Evolutionary conservation across 2,888 invertebrate species (phyloP).

Genomic region (Catocala fraxini): DNA sequence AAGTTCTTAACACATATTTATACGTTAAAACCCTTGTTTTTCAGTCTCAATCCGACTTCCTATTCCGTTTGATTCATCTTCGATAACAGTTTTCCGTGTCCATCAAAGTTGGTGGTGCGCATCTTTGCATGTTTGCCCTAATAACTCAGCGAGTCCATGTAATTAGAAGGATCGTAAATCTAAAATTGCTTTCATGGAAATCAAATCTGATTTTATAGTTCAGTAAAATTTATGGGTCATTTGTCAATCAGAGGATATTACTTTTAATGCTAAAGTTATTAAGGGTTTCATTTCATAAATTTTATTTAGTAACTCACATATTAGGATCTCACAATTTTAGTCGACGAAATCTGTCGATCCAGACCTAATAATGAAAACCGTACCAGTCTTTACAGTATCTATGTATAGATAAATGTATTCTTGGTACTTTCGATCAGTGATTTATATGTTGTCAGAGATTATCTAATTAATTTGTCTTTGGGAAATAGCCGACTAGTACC

Average conservation of each 20-base stretch:
- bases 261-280: constrained; percentile 24
- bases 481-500: too few relatives aligned
- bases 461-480: too few relatives aligned
- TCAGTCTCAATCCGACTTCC: constrained; percentile 1
- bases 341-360: too few relatives aligned
- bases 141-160: constrained; percentile 23
- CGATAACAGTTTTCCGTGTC: constrained; percentile 21
- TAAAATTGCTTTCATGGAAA: constrained; percentile 39
- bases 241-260: constrained; percentile 35
- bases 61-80: constrained; percentile 11
- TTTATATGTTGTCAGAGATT: too few relatives aligned
- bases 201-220: constrained; percentile 45
- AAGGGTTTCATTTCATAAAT: constrained; percentile 17
- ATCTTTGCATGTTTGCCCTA: constrained; percentile 33
- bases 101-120: constrained; percentile 16
- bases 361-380: too few relatives aligned
- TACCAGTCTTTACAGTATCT: too few relatives aligned
- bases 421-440: too few relatives aligned
- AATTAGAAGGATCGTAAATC: constrained; percentile 46
- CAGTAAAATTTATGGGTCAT: constrained; percentile 48
- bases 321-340: too few relatives aligned
- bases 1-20: too few relatives aligned
- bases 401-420: too few relatives aligned
- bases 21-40: background rate
- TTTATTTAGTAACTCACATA: constrained; percentile 9